Percentiles rank a stretch among this genome's conserved stretches.
These are phyloP conservation scores for Podarcis siculus DNA, from an alignment of 2,797 vertebrate genomes.

Conservation along the genomic window DNA sequence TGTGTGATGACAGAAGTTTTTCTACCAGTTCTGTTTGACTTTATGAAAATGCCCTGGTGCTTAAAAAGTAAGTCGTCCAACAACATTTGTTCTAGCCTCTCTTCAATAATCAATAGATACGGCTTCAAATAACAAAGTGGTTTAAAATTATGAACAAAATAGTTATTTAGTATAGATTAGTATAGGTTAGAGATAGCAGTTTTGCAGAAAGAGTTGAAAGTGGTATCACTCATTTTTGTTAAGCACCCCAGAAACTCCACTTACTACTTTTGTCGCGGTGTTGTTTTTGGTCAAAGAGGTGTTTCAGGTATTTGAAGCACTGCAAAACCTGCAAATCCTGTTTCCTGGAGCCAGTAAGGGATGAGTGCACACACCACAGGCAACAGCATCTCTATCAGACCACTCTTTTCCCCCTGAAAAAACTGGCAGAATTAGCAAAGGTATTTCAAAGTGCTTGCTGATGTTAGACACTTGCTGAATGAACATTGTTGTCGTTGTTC, in stretches of 20 bases:
- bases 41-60: not conserved
- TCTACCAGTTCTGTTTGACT: not conserved
- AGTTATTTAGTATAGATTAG: not conserved
- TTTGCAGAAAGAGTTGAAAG: constrained; percentile 61
- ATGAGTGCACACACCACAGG: not conserved
- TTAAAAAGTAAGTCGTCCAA: constrained; percentile 12
- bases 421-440: constrained; percentile 45
- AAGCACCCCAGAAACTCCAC: not conserved
- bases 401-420: not conserved
- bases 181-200: constrained; percentile 41
- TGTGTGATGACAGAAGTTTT: not conserved
- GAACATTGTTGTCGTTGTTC: too few relatives aligned
- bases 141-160: constrained; percentile 66
- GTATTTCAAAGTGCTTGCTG: constrained; percentile 52
- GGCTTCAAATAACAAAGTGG: constrained; percentile 60
- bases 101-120: constrained; percentile 61
- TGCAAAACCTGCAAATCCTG: not conserved
- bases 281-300: not conserved
- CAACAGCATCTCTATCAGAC: not conserved
- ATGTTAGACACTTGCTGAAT: not conserved
- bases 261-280: not conserved
- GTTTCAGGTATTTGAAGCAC: not conserved
- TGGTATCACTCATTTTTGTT: not conserved
- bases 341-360: not conserved
- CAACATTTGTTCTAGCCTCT: constrained; percentile 64